Conservation (phyloP, 2,113 vertebrate genomes). For the Aplodontia rufa region DNA sequence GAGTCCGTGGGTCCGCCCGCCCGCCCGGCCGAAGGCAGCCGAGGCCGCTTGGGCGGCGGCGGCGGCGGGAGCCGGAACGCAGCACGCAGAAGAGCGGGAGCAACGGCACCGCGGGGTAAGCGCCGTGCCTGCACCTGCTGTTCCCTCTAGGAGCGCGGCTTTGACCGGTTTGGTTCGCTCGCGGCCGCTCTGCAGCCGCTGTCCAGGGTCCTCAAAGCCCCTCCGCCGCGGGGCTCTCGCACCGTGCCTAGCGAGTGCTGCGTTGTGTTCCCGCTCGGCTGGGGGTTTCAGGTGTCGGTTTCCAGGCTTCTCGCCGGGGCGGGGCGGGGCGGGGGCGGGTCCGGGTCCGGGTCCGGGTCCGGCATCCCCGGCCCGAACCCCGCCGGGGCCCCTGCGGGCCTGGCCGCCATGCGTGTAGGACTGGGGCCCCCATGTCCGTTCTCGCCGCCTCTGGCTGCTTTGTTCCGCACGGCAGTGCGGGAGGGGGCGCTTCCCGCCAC, state of each 20-base stretch:
- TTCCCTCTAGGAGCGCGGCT: neutral
- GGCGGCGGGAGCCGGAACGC: constrained; percentile 16
- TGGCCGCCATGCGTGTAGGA: neutral
- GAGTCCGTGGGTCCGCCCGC: constrained; percentile 54
- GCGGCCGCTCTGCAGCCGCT: neutral
- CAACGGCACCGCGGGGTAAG: constrained; percentile 44
- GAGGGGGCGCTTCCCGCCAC: constrained; percentile 70
- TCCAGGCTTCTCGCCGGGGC: neutral
- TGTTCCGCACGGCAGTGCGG: constrained; percentile 48
- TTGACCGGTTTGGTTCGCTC: neutral
- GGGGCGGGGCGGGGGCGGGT: constrained; percentile 51
- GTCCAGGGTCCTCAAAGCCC: constrained; percentile 56
- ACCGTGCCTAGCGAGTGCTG: neutral
- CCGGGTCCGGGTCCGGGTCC: too few species aligned
- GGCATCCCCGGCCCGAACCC: neutral
- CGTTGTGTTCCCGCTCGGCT: neutral
- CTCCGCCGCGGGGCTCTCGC: neutral
- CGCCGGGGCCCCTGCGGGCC: neutral
- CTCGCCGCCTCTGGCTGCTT: constrained; percentile 17
- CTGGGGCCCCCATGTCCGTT: neutral
- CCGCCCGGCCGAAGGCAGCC: constrained; percentile 52
- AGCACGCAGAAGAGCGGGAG: neutral
- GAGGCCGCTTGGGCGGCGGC: constrained; percentile 13
- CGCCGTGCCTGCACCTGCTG: constrained; percentile 14
- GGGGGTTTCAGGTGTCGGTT: constrained; percentile 27